These are phyloP conservation scores for Bradypus variegatus DNA, from an alignment of 2,797 vertebrate species.

Conservation along the genomic window DNA sequence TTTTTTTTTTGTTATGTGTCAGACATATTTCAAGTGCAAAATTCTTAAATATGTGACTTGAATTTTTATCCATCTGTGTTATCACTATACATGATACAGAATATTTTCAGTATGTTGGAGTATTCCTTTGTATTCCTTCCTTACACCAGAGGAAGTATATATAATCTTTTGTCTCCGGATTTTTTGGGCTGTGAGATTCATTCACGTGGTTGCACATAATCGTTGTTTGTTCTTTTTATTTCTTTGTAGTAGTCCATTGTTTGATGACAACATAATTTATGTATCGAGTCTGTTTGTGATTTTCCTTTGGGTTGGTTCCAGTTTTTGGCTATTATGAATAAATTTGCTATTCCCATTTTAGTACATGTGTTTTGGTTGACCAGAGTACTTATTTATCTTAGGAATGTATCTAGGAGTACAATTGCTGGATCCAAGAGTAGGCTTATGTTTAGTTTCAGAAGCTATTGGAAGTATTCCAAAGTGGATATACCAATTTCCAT, in stretches of 20 bases:
- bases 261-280: too few relatives aligned
- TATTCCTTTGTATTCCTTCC: accelerated
- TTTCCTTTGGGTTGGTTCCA: background rate
- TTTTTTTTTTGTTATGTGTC: background rate
- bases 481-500: background rate
- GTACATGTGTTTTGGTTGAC: background rate
- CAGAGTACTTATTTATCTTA: too few relatives aligned
- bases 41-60: background rate
- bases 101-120: too few relatives aligned
- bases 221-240: background rate
- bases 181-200: background rate
- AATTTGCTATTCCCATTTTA: background rate
- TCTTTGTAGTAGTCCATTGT: background rate
- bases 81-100: background rate
- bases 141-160: too few relatives aligned
- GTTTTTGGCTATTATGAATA: background rate
- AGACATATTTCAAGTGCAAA: background rate
- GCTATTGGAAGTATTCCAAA: background rate
- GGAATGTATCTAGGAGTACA: background rate
- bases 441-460: background rate
- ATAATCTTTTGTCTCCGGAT: background rate
- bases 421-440: background rate
- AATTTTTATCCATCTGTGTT: background rate
- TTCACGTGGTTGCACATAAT: background rate
- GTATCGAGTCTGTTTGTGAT: too few relatives aligned